Conservation (phyloP, 2,797 vertebrate species). For the Tragopan temminckii region DNA sequence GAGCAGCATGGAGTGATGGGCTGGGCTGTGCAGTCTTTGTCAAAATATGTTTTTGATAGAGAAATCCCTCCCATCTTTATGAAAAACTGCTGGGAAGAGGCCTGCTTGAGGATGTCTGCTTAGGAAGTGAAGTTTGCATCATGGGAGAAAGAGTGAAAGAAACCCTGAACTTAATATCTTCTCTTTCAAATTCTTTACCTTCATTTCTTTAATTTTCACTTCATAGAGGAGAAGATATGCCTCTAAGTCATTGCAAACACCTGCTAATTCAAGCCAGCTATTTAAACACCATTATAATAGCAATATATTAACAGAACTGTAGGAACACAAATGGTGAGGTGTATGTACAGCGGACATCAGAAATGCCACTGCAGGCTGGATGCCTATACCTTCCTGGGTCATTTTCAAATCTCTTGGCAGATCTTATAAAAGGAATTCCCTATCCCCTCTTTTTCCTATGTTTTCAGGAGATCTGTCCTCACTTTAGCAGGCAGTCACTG, state of each 20-base stretch:
- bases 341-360: neutral
- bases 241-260: neutral
- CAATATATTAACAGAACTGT: neutral
- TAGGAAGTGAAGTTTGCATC: neutral
- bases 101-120: neutral
- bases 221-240: neutral
- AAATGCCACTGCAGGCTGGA: neutral
- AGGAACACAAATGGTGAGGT: neutral
- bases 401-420: neutral
- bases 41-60: neutral
- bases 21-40: neutral
- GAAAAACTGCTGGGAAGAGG: neutral
- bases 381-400: neutral
- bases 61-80: neutral
- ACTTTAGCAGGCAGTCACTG: neutral
- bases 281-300: neutral
- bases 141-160: neutral
- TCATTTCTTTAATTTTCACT: neutral
- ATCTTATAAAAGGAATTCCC: neutral
- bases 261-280: neutral
- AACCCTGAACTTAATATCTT: neutral
- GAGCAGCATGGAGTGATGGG: neutral
- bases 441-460: neutral
- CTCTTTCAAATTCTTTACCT: neutral
- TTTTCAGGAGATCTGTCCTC: neutral